Base-by-base conservation (phyloP, 1,140 invertebrate genomes). In the Phocides pigmalion region DNA sequence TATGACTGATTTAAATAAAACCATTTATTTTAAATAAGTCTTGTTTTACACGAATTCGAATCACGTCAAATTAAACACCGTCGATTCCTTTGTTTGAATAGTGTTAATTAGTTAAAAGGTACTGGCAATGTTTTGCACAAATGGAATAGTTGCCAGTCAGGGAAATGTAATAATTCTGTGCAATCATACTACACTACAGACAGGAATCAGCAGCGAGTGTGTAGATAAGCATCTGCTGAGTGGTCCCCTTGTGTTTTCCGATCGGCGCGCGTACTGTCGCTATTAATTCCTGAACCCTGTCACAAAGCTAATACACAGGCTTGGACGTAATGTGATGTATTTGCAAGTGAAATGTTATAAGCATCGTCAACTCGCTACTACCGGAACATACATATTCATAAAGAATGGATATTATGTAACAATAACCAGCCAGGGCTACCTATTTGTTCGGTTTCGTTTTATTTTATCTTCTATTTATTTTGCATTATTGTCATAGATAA, bases 181-280 rank as follows among this genome's bases (percentile, higher is more conserved):
- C 64, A 75, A 68, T 72, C 61, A 70, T 70, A 66, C 65, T 69
- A 58, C 46, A 69, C 14, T 62, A 68, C 54, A 66, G 69, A 68
- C 64, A 41, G 53, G 62, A 66, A 74, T 69, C 51, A 46, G 53
- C 62, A 65, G 62, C 67, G 79, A 67, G 77, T 79, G 80, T 87
- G 85, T 70, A 82, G 87, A 90, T 90, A 88, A 90, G 85, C 84
- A 90, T 90, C 87, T 87, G 87, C 85, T 85, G 87, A 90, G 85
- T 90, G 84, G 79, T 84, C 84, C 87, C 87, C 85, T 84, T 78
- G 67, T 83, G 81, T 85, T 88, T 81, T 79, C 79, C 84, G 76
- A 84, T 84, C 81, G 70, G 70, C 76, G 72, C 79, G 70, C 79
- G 74, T 75, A 77, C 81, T 75, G 80, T 86, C 79, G 80, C 84